These are phyloP conservation scores for Lamproptera curius DNA, from an alignment of 2,888 invertebrate species.

Conservation along the genomic window DNA sequence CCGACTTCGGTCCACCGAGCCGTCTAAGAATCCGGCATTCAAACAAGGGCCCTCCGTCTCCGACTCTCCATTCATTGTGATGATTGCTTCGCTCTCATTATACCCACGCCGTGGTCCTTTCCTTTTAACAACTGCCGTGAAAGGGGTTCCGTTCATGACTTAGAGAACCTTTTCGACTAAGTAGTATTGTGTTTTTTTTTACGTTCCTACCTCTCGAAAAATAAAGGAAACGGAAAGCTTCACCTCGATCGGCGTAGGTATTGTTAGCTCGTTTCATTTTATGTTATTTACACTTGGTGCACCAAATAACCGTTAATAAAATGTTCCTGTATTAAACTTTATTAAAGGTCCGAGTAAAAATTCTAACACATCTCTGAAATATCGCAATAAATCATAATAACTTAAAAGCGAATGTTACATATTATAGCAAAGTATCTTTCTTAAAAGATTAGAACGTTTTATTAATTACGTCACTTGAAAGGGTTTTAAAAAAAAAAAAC, in stretches of 20 bases:
- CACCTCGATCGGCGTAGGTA: neutral
- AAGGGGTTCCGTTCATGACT: conserved; percentile 19
- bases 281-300: too few species aligned
- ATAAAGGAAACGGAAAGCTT: neutral
- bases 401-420: too few species aligned
- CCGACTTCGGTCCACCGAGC: conserved; percentile 25
- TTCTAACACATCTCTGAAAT: too few species aligned
- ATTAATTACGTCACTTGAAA: too few species aligned
- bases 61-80: conserved; percentile 66
- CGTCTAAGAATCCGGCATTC: conserved; percentile 46
- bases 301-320: too few species aligned
- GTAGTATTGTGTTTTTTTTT: conserved; percentile 6
- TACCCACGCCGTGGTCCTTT: conserved; percentile 35
- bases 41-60: conserved; percentile 44
- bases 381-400: too few species aligned
- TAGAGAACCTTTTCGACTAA: conserved; percentile 12
- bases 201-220: neutral
- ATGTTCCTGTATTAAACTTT: too few species aligned
- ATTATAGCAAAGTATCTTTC: too few species aligned
- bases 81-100: conserved; percentile 69
- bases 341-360: too few species aligned
- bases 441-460: too few species aligned
- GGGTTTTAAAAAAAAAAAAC: too few species aligned
- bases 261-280: too few species aligned
- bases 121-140: conserved; percentile 21